Base-by-base conservation (phyloP, 2,797 vertebrate species). In the Sphaeramia orbicularis region DNA sequence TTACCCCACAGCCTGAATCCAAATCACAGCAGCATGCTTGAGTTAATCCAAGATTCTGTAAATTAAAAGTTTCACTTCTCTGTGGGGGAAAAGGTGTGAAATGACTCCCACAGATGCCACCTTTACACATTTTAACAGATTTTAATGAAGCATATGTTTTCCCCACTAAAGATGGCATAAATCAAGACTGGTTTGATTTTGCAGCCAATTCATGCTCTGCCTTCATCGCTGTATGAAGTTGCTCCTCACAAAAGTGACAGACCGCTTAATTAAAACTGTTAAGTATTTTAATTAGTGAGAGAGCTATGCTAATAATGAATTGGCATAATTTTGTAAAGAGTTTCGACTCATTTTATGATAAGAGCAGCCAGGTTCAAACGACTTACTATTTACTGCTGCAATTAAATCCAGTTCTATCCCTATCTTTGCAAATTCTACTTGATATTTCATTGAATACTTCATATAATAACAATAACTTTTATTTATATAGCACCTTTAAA, bases 121-220 rank as follows among this genome's bases (percentile, higher is more conserved):
- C 82, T 62, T 66, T 66, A 15, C 69, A 52, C 77, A 83, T 81
- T 77, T 78, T 87, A 81, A 90, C 91, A 91, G 73, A 76, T 93
- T 93, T 94, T 93, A 94, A 94, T 93, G 84, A 93, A 90, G 83
- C 92, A 89, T 91, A 91, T 93, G 93, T 86, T 88, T 81, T 75
- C 76, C 81, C 70, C n/a, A 70, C 76, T 68, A 83, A 84, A 83
- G 58, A n/a, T n/a, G n/a, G 66, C 44, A 60, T 66, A 67, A 81
- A 83, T 81, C 71, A 71, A 74, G 52, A 38, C 77, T 81, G 38
- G 65, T 66, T 78, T 64, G 63, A 45, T 48, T 67, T 40, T 57
- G 61, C 80, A 84, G 85, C 84, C 85, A 84, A 77, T 55, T 73
- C 66, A n/a, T 56, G 73, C 72, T 84, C n/a, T n/a, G n/a, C n/a